A percentile compares a stretch with the other conserved stretches of the same genome.
Conservation (phyloP, 2,113 vertebrate species). For the Apteryx mantelli region DNA sequence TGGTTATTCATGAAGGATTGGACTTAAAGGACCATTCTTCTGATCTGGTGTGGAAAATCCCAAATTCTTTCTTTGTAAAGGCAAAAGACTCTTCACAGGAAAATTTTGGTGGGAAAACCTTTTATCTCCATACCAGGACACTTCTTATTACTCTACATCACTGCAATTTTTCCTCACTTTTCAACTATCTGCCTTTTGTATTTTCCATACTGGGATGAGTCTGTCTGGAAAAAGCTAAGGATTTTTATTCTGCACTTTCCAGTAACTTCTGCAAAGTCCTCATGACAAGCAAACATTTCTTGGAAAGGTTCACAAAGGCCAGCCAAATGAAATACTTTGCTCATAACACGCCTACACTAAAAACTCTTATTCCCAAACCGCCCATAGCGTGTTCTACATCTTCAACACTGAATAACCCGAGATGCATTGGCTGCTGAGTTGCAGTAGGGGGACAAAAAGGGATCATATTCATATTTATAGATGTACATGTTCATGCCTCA, state of each 20-base stretch:
- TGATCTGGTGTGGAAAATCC: not conserved
- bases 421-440: not conserved
- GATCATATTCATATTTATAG: not conserved
- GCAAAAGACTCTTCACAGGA: not conserved
- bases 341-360: not conserved
- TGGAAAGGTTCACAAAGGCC: not conserved
- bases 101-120: not conserved
- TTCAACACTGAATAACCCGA: not conserved
- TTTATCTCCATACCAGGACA: not conserved
- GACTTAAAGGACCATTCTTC: not conserved
- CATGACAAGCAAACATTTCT: too few relatives aligned
- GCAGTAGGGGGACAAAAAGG: not conserved
- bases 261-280: not conserved
- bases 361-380: too few relatives aligned
- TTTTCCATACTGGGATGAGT: not conserved
- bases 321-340: not conserved
- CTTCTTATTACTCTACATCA: not conserved
- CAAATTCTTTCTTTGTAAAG: not conserved
- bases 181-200: not conserved
- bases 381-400: not conserved
- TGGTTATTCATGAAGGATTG: not conserved
- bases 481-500: too few relatives aligned
- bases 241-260: not conserved
- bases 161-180: not conserved
- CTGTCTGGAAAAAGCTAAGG: not conserved